These are phyloP conservation scores for Paragorgia papillata DNA, from an alignment of 92 coral and sea anemone species.

Conservation along the genomic window DNA sequence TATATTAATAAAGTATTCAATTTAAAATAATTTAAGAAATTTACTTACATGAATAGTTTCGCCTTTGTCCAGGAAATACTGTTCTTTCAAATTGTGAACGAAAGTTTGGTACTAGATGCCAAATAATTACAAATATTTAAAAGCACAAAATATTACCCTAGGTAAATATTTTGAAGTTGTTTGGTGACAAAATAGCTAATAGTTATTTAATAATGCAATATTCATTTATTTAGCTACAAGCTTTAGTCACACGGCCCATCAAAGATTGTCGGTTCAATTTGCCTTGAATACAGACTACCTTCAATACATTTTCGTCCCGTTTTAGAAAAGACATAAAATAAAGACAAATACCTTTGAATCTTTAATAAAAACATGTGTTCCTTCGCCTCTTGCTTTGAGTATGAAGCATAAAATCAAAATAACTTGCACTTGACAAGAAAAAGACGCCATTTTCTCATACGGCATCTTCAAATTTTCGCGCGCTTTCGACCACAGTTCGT, in stretches of 20 bases:
- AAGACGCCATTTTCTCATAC: slow-evolving; percentile 20
- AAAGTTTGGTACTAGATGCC: slow-evolving; percentile 69
- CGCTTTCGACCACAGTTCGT: background rate
- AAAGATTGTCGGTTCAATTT: too few species aligned
- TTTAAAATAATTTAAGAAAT: background rate
- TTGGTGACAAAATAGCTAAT: too few species aligned
- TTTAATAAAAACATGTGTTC: background rate
- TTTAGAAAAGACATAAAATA: background rate
- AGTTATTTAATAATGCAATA: too few species aligned
- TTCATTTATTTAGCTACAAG: too few species aligned
- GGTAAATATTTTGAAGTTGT: too few species aligned
- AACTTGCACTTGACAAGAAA: background rate
- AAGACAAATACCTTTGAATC: slow-evolving; percentile 3
- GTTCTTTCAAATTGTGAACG: slow-evolving; percentile 62
- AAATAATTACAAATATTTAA: background rate
- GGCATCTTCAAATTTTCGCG: background rate
- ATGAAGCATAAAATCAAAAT: background rate
- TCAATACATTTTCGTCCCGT: too few species aligned
- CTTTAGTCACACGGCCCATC: too few species aligned
- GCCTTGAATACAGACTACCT: too few species aligned
- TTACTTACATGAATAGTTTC: slow-evolving; percentile 79
- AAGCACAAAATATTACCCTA: background rate
- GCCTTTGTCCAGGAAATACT: slow-evolving; percentile 76
- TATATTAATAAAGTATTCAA: background rate
- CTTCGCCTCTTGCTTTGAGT: slow-evolving; percentile 15